phyloP scores from a whole-genome alignment of 2,888 invertebrate genomes.

The Ligdia adustata region DNA sequence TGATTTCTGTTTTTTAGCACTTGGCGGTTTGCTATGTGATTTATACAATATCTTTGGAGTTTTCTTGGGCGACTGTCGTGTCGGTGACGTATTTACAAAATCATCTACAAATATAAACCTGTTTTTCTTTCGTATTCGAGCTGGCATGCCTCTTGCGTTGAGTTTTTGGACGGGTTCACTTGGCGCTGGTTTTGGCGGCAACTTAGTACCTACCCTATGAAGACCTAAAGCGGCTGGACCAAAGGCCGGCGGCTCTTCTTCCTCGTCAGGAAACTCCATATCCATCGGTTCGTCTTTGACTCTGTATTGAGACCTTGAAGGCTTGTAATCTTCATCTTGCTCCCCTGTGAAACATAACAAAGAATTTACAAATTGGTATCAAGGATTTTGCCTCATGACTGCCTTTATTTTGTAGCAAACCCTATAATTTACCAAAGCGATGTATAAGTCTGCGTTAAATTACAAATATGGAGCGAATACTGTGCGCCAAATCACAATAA shows the following conservation, averaged over 20 bases:
- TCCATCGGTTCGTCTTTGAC: constrained; percentile 86
- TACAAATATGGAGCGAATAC: constrained; percentile 52
- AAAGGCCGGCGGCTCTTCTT: constrained; percentile 88
- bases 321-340: constrained; percentile 57
- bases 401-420: neutral
- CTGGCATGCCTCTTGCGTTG: constrained; percentile 95
- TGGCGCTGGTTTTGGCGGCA: constrained; percentile 88
- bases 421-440: constrained; percentile 3
- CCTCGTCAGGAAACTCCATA: constrained; percentile 86
- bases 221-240: constrained; percentile 92
- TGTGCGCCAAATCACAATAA: constrained; percentile 65
- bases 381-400: neutral
- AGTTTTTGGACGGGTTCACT: constrained; percentile 91
- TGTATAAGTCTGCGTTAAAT: constrained; percentile 29
- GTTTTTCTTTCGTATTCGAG: constrained; percentile 94
- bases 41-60: constrained; percentile 83
- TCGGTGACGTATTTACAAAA: constrained; percentile 90
- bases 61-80: constrained; percentile 88
- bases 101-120: constrained; percentile 95
- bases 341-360: constrained; percentile 52
- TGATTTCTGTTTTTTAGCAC: constrained; percentile 78
- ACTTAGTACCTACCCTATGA: constrained; percentile 90
- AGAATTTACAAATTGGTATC: constrained; percentile 26
- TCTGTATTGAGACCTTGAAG: constrained; percentile 57
- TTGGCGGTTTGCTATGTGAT: constrained; percentile 68